Percentiles rank a stretch among this genome's conserved stretches.
Conservation (phyloP, 2,797 vertebrate genomes). For the Siniperca scherzeri region DNA sequence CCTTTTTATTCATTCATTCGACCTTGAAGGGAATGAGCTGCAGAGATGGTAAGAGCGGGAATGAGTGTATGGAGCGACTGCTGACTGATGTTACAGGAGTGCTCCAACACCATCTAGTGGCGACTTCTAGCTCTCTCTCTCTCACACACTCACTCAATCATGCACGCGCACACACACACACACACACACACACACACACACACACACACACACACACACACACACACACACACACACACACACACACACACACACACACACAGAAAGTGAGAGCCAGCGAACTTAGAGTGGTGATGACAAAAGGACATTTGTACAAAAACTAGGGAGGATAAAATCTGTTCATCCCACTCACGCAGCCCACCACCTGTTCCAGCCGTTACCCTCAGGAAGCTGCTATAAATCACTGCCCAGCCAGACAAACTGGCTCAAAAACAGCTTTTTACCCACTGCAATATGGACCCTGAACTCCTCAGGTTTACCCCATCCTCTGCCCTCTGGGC, state of each 20-base stretch:
- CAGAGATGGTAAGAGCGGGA: slow-evolving; percentile 26
- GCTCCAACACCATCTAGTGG: slow-evolving; percentile 75
- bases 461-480: neutral
- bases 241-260: neutral
- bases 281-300: neutral
- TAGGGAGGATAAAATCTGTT: slow-evolving; percentile 14
- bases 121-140: neutral
- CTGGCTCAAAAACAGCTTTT: neutral
- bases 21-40: slow-evolving; percentile 49
- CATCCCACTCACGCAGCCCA: slow-evolving; percentile 1
- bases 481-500: neutral
- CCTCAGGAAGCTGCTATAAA: slow-evolving; percentile 15
- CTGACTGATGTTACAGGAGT: slow-evolving; percentile 42
- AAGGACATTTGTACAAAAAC: slow-evolving; percentile 5
- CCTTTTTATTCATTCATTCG: slow-evolving; percentile 43
- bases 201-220: neutral
- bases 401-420: slow-evolving; percentile 12
- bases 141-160: neutral
- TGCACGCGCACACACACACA: neutral
- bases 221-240: neutral
- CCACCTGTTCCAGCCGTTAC: slow-evolving; percentile 24
- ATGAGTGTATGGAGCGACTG: slow-evolving; percentile 15
- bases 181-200: neutral
- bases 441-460: neutral
- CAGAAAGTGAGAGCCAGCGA: neutral